Evolutionary conservation across 2,888 invertebrate species (phyloP).

Genomic region (Dasysyrphus albostriatus): DNA sequence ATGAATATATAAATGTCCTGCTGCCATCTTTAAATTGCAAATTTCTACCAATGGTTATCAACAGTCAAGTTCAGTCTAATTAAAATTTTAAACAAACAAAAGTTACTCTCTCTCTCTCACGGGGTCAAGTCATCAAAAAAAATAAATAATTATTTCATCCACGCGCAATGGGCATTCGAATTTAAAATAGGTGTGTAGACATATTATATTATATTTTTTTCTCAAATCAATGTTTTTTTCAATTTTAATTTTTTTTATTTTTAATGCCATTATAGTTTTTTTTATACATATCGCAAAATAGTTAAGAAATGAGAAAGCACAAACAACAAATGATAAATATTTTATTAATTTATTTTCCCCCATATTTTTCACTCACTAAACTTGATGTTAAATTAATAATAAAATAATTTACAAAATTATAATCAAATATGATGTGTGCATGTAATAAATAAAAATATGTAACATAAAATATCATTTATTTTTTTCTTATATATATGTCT

Average conservation of each 20-base stretch:
- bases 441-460: slow-evolving; percentile 40
- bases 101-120: slow-evolving; percentile 17
- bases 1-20: slow-evolving; percentile 63
- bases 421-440: slow-evolving; percentile 46
- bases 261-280: slow-evolving; percentile 36
- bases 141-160: slow-evolving; percentile 46
- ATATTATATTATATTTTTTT: slow-evolving; percentile 40
- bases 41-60: slow-evolving; percentile 62
- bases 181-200: slow-evolving; percentile 71
- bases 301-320: slow-evolving; percentile 55
- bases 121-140: slow-evolving; percentile 37
- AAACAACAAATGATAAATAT: slow-evolving; percentile 59
- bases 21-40: slow-evolving; percentile 73
- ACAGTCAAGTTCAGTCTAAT: slow-evolving; percentile 62
- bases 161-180: slow-evolving; percentile 66
- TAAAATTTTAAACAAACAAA: slow-evolving; percentile 19
- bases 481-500: slow-evolving; percentile 27
- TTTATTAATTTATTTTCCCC: slow-evolving; percentile 42
- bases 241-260: slow-evolving; percentile 39
- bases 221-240: slow-evolving; percentile 28
- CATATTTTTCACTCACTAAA: slow-evolving; percentile 33
- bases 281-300: slow-evolving; percentile 28
- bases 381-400: slow-evolving; percentile 57
- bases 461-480: slow-evolving; percentile 17
- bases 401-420: slow-evolving; percentile 34